Evolutionary conservation across 2,113 vertebrate species (phyloP).

Genomic region (Rhynchomys soricoides): DNA sequence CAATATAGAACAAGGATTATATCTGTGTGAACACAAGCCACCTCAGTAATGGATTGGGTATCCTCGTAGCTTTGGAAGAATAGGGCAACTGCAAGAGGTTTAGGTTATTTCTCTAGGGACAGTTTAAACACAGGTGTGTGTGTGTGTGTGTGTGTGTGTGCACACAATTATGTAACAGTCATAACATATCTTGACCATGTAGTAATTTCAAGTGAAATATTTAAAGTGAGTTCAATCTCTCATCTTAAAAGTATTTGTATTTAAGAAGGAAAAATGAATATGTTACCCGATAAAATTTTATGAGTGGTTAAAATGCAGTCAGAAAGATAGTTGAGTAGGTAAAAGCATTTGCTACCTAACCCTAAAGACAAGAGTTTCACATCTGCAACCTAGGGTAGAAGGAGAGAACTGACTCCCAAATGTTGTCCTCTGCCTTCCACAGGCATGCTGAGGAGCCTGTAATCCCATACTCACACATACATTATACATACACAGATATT

Average conservation of each 20-base stretch:
- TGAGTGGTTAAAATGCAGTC: neutral
- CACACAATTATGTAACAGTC: neutral
- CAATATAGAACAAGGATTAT: conserved; percentile 11
- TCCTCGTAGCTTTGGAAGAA: neutral
- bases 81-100: neutral
- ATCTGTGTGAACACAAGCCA: neutral
- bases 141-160: too few relatives aligned
- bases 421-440: too few relatives aligned
- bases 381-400: neutral
- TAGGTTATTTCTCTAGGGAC: conserved; percentile 36
- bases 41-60: neutral
- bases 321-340: neutral
- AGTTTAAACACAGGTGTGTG: conserved; percentile 29
- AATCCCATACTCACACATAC: too few relatives aligned
- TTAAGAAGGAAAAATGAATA: neutral
- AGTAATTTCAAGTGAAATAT: conserved; percentile 41
- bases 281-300: conserved; percentile 1
- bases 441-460: too few relatives aligned
- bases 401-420: neutral
- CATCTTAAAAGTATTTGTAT: conserved; percentile 16
- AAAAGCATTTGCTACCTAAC: too few relatives aligned
- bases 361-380: too few relatives aligned
- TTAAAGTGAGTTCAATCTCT: neutral
- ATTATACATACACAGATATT: neutral
- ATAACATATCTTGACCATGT: neutral